phyloP scores from a whole-genome alignment of 2,113 vertebrate genomes.

The Zeus faber region DNA sequence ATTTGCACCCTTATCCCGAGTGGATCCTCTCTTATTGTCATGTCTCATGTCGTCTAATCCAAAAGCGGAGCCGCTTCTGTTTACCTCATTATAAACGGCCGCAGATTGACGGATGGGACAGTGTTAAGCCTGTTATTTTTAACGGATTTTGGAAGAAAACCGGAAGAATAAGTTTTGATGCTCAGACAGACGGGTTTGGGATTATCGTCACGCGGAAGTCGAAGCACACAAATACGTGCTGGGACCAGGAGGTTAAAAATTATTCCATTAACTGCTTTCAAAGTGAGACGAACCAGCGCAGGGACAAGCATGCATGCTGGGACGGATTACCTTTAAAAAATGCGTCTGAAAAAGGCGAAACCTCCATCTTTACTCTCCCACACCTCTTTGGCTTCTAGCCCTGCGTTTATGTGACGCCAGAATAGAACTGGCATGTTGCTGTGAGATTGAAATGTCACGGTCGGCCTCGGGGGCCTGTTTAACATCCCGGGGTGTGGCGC shows the following conservation, averaged over 20 bases:
- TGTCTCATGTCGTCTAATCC: too few relatives aligned
- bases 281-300: slow-evolving; percentile 15
- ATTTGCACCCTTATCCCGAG: too few relatives aligned
- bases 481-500: background rate
- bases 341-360: background rate
- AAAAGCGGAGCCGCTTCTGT: slow-evolving; percentile 26
- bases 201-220: slow-evolving; percentile 12
- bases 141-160: slow-evolving; percentile 1
- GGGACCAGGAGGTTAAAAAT: slow-evolving; percentile 9
- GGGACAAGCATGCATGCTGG: slow-evolving; percentile 8
- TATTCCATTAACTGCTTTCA: slow-evolving; percentile 19
- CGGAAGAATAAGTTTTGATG: slow-evolving; percentile 6
- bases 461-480: too few relatives aligned
- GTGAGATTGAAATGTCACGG: background rate
- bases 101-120: slow-evolving; percentile 28
- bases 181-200: slow-evolving; percentile 20
- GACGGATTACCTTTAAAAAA: slow-evolving; percentile 8
- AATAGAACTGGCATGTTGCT: background rate
- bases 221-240: slow-evolving; percentile 6
- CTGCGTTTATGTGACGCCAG: background rate
- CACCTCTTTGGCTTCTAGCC: background rate
- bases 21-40: too few relatives aligned
- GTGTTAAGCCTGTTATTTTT: slow-evolving; percentile 38
- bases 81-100: slow-evolving; percentile 44
- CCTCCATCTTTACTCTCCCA: slow-evolving; percentile 18